phyloP scores from a whole-genome alignment of 2,888 invertebrate species.

The Athalia cordata region DNA sequence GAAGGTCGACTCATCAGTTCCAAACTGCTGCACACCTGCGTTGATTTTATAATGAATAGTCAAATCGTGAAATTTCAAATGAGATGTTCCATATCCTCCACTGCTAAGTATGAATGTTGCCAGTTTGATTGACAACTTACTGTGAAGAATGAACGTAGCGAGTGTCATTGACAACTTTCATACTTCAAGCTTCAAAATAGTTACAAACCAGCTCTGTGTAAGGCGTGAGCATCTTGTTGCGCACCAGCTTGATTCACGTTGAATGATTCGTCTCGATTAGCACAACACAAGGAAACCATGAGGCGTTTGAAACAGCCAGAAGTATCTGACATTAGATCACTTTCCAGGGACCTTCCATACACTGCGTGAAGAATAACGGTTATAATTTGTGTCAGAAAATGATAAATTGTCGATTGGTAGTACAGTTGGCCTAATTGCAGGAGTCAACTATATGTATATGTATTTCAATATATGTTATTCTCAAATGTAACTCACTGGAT shows the following conservation, averaged over 20 bases:
- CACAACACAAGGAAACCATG: conserved; percentile 90
- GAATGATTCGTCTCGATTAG: conserved; percentile 87
- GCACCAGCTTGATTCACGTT: conserved; percentile 83
- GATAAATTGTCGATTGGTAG: conserved; percentile 23
- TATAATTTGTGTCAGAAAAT: conserved; percentile 50
- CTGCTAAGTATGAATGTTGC: too few species aligned
- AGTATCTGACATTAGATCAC: conserved; percentile 90
- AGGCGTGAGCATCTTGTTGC: conserved; percentile 86
- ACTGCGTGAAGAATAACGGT: conserved; percentile 77
- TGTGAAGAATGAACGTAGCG: too few species aligned
- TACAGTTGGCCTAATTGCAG: conserved; percentile 24
- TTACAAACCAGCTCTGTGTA: conserved; percentile 83
- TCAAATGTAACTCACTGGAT: conserved; percentile 77
- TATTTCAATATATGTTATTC: conserved; percentile 4
- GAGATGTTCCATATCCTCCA: conserved; percentile 20
- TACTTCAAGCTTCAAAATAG: conserved; percentile 5
- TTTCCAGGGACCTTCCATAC: conserved; percentile 86
- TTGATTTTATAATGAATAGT: conserved; percentile 51
- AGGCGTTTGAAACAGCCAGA: conserved; percentile 94
- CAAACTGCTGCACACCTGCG: conserved; percentile 72
- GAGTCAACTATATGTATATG: not conserved
- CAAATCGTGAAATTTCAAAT: conserved; percentile 72
- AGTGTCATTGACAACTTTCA: conserved; percentile 6
- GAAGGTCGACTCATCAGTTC: conserved; percentile 92
- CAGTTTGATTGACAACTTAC: conserved; percentile 42